Evolutionary conservation across 2,113 vertebrate species (phyloP), one percentile per base, ranked within the genome.

Genomic region (Lepidothrix coronata): DNA sequence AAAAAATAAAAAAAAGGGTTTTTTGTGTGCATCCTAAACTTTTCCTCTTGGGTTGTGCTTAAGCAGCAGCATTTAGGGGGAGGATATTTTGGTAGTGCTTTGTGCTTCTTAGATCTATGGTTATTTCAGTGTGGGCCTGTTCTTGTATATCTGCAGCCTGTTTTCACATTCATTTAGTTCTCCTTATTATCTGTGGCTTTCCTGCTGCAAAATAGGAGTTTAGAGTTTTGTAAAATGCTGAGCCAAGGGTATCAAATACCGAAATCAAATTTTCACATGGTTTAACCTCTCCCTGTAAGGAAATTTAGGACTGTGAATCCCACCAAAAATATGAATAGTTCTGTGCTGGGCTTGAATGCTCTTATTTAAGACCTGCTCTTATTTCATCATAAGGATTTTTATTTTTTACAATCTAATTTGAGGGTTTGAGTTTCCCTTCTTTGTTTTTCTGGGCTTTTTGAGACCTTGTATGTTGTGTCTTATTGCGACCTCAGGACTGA

Each of bases 21-120:
- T 61, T 55, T 33, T 1, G 4, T 8, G 2, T 10, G 3, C 44
- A 6, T 20, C 12, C 6, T 25, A 23, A n/a, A 33, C 0, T 41
- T 9, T 20, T 52, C 18, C 24, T 55, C 46, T 52, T 22, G 1
- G 3, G 15, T 4, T 3, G 0, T 18, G 41, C 6, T 31, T 27
- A 5, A 39, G 44, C 5, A 52, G 46, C 16, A 82, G 55, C 16
- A 6, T 18, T 2, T 54, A 61, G 35, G 10, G 9, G 2, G 37
- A 3, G 46, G 68, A 8, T 22, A 35, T 59, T 58, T 18, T 43
- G 28, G 37, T 14, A 25, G 30, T 1, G 41, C 11, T 5, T 73
- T 16, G 5, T 14, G 14, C 8, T 2, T 22, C 67, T 76, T 18
- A 39, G 4, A 1, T 54, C 33, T 28, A 9, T 4, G 31, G 3